phyloP scores from a whole-genome alignment of 2,888 invertebrate species.

The Phengaris arion region DNA sequence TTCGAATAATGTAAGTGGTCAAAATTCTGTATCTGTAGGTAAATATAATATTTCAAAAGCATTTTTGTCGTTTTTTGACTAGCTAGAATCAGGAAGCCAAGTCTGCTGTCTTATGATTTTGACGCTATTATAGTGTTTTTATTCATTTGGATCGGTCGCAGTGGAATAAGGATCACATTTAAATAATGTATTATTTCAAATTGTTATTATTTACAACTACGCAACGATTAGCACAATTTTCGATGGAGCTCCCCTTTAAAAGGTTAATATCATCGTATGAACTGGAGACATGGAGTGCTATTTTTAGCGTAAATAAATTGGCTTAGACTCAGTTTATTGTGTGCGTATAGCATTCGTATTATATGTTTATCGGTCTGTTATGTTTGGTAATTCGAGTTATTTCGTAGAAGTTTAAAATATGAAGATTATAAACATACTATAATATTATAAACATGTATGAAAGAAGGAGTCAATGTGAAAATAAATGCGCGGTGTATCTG shows the following conservation, averaged over 20 bases:
- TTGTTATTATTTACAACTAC: neutral
- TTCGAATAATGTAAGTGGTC: neutral
- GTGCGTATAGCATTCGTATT: slow-evolving; percentile 57
- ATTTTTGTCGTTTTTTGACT: too few species aligned
- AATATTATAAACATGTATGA: too few species aligned
- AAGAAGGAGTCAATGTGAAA: too few species aligned
- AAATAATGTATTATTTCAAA: neutral
- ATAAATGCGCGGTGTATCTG: too few species aligned
- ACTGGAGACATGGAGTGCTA: slow-evolving; percentile 70
- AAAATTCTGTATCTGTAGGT: neutral
- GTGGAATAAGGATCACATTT: too few species aligned
- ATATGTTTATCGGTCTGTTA: slow-evolving; percentile 3
- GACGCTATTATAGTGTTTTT: neutral
- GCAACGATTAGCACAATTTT: slow-evolving; percentile 35
- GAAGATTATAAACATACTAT: too few species aligned
- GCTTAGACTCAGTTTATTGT: slow-evolving; percentile 75
- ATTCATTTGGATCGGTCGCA: neutral
- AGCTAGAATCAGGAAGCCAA: neutral
- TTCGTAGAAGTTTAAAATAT: too few species aligned
- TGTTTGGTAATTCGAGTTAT: neutral
- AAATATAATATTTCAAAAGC: neutral
- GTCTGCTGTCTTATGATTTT: neutral
- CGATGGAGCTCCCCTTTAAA: slow-evolving; percentile 65
- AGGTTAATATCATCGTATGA: slow-evolving; percentile 72
- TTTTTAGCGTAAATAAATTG: slow-evolving; percentile 79